Evolutionary conservation across 30 jellyfish, hydroid and myxozoan genomes (phyloP).

Genomic region (Aurelia aurita): DNA sequence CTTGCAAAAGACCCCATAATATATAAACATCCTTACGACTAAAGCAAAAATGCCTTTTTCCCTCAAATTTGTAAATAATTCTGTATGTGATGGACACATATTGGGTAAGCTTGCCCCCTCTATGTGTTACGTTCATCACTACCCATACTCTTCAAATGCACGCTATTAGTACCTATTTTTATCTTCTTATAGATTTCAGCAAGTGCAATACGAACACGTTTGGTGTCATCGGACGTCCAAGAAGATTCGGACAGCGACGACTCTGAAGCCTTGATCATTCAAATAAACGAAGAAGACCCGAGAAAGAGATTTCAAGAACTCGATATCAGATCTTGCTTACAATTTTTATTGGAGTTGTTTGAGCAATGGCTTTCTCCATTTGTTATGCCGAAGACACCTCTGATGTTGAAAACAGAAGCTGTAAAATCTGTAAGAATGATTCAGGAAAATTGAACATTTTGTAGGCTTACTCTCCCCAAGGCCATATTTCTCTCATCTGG

Average conservation of each 20-base stretch:
- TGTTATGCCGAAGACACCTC: slow-evolving; percentile 87
- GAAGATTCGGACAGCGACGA: slow-evolving; percentile 99
- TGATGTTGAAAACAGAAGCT: slow-evolving; percentile 93
- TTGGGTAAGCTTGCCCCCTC: no score
- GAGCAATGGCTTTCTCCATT: slow-evolving; percentile 95
- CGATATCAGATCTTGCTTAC: slow-evolving; percentile 94
- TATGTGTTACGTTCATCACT: no score
- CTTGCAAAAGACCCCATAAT: no score
- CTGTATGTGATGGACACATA: no score
- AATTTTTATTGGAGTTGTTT: slow-evolving; percentile 83
- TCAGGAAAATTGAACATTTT: no score
- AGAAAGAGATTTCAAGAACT: slow-evolving; percentile 79
- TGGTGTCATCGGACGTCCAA: slow-evolving; percentile 91
- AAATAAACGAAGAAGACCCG: slow-evolving; percentile 84
- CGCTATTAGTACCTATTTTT: no score
- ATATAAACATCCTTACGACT: no score
- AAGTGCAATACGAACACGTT: slow-evolving; percentile 88
- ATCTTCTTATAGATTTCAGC: slow-evolving; percentile 77
- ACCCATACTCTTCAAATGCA: no score
- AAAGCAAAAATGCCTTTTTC: no score
- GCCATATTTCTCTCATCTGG: no score
- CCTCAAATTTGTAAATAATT: no score
- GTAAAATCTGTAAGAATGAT: slow-evolving; percentile 75
- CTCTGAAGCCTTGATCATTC: slow-evolving; percentile 86
- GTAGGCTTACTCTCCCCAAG: no score